A percentile compares a stretch with the other conserved stretches of the same genome.
Evolutionary conservation across 2,113 vertebrate genomes (phyloP).

Genomic region (Choloepus hoffmanni): DNA sequence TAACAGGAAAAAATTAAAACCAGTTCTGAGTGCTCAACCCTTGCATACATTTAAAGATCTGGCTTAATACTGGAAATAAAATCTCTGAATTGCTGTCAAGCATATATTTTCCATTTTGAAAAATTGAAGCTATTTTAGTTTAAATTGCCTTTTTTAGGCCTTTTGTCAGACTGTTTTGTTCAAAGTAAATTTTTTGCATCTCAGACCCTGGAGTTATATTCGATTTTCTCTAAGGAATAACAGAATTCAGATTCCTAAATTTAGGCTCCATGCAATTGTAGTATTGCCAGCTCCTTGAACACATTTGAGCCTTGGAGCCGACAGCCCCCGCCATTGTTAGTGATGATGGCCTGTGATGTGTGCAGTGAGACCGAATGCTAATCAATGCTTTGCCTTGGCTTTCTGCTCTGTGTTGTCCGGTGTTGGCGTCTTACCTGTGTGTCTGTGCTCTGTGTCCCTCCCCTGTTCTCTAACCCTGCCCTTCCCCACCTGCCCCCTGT

Average conservation of each 20-base stretch:
- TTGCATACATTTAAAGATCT: constrained; percentile 75
- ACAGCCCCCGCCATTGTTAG: constrained; percentile 75
- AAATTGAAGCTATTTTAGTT: constrained; percentile 69
- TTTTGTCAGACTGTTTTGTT: constrained; percentile 75
- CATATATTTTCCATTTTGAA: constrained; percentile 68
- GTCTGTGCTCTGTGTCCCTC: constrained; percentile 91
- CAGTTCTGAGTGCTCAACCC: constrained; percentile 71
- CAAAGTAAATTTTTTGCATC: constrained; percentile 59
- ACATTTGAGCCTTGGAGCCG: constrained; percentile 76
- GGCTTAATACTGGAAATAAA: constrained; percentile 76
- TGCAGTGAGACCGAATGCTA: constrained; percentile 92
- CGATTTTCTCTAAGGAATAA: constrained; percentile 74
- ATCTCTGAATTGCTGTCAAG: constrained; percentile 79
- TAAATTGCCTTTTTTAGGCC: constrained; percentile 74
- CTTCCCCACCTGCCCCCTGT: constrained; percentile 84
- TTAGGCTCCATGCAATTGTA: constrained; percentile 70
- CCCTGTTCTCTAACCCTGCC: constrained; percentile 90
- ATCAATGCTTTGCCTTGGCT: constrained; percentile 98
- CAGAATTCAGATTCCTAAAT: constrained; percentile 85
- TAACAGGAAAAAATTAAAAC: constrained; percentile 69
- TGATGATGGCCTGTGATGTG: constrained; percentile 83
- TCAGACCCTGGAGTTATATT: constrained; percentile 75
- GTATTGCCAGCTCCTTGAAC: constrained; percentile 61
- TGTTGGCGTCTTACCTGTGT: constrained; percentile 90
- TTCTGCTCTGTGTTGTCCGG: constrained; percentile 96